These are phyloP conservation scores for Sebastiscus tertius DNA, from an alignment of 2,797 vertebrate genomes.

Conservation along the genomic window DNA sequence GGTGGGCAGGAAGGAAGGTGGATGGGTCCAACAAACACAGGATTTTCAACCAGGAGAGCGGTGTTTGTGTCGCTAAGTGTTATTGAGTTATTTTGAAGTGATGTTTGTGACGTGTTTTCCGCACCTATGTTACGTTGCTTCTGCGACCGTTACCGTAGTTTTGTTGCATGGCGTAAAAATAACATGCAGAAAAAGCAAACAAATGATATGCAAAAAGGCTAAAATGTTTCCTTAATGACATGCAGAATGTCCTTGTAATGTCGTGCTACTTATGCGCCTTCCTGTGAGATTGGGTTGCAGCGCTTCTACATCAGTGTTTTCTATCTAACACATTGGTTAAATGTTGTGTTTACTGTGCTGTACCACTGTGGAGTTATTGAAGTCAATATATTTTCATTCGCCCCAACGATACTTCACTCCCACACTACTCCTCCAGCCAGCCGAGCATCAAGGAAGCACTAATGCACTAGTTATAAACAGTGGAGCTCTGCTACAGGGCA, in stretches of 20 bases:
- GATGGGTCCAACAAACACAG: background rate
- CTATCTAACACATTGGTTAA: background rate
- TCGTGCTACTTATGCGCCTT: too few relatives aligned
- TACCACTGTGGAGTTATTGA: conserved; percentile 2
- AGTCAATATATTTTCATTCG: conserved; percentile 24
- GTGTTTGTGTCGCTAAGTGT: background rate
- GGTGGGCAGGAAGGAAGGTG: background rate
- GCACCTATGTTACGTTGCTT: too few relatives aligned
- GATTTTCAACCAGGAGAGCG: too few relatives aligned
- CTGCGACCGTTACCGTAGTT: background rate
- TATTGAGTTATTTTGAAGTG: background rate
- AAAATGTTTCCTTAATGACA: background rate
- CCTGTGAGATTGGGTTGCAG: background rate
- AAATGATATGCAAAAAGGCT: too few relatives aligned
- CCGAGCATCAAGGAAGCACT: background rate
- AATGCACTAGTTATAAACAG: background rate
- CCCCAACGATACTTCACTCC: conserved; percentile 6
- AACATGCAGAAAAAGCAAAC: background rate
- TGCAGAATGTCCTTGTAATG: background rate
- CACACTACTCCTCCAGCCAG: conserved; percentile 10
- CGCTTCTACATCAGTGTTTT: too few relatives aligned
- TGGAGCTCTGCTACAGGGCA: conserved; percentile 20
- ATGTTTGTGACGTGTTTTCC: background rate
- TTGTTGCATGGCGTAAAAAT: background rate
- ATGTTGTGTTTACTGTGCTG: background rate